Base-by-base conservation (phyloP, 2,797 vertebrate genomes). In the Sebastes cheni region DNA sequence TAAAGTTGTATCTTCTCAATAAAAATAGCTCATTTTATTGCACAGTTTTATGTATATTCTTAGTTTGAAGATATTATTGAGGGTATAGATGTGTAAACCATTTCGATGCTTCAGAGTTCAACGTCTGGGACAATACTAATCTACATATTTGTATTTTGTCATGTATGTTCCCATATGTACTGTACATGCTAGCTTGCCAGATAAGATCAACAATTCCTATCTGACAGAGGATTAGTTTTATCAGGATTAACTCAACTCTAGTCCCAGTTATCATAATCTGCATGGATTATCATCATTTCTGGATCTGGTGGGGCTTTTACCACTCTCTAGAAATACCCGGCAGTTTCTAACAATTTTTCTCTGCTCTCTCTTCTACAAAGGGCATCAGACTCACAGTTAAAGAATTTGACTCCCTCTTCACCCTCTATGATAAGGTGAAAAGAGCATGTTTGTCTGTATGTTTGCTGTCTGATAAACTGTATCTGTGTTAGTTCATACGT, bases 331-430 rank as follows among this genome's bases (percentile, higher is more conserved):
- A 91, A 88, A 92, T 88, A 79, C 68, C 77, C 50, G 23, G 30
- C 55, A 58, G 67, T 88, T 85, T 91, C 78, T 82, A 70, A 82
- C 67, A 72, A 67, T 88, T 77, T 77, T 73, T 77, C n/a, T n/a
- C 55, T 74, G 4, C 29, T 7, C 30, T 66, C 34, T 60, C 18
- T 32, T 59, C n/a, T 61, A 25, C 58, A 20, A 91, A 99, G 98
- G 96, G 96, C 72, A 96, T 98, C 95, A 97, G 97, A 85, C 91
- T 97, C 66, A 95, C 91, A 10, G 87, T 97, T 0, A 97, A 97
- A 8, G 97, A 99, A 83, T 99, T 99, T 88, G 97, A 98, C 2
- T 96, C 96, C 9, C 97, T 99, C 93, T 99, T 99, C 65, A 94
- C 95, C 9, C 96, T 96, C 93, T 99, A 99, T 0, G 98, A 99